A percentile compares a stretch with the other conserved stretches of the same genome.
Evolutionary conservation across 2,797 vertebrate species (phyloP).

Genomic region (Ispidina picta): DNA sequence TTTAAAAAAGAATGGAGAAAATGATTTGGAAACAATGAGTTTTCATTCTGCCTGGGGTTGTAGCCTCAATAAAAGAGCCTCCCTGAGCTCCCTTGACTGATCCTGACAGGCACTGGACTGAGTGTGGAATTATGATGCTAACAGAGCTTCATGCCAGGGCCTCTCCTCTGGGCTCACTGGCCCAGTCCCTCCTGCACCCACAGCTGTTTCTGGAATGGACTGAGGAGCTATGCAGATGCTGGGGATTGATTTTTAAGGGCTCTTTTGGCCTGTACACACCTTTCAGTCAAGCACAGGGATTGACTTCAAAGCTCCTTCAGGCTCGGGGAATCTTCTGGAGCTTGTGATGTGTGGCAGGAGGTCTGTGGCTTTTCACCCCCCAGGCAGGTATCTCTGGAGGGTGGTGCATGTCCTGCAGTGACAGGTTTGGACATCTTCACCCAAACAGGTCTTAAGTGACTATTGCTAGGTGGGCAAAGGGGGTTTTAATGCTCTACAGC

Average conservation of each 20-base stretch:
- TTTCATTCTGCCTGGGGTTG: background rate
- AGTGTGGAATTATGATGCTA: background rate
- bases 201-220: background rate
- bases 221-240: background rate
- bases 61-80: background rate
- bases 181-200: background rate
- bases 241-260: background rate
- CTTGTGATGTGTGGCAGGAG: background rate
- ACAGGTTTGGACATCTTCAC: background rate
- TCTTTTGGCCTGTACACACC: background rate
- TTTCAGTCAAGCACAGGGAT: background rate
- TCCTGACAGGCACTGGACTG: background rate
- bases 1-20: background rate
- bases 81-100: background rate
- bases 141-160: background rate
- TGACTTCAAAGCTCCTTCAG: background rate
- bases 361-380: background rate
- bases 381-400: background rate
- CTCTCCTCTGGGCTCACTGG: background rate
- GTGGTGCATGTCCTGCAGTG: background rate
- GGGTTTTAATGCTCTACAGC: background rate
- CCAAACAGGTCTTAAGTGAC: too few species aligned
- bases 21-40: background rate
- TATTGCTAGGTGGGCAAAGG: background rate
- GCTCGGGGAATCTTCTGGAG: background rate